phyloP scores from a whole-genome alignment of 2,888 invertebrate species.

The Spodoptera exigua region DNA sequence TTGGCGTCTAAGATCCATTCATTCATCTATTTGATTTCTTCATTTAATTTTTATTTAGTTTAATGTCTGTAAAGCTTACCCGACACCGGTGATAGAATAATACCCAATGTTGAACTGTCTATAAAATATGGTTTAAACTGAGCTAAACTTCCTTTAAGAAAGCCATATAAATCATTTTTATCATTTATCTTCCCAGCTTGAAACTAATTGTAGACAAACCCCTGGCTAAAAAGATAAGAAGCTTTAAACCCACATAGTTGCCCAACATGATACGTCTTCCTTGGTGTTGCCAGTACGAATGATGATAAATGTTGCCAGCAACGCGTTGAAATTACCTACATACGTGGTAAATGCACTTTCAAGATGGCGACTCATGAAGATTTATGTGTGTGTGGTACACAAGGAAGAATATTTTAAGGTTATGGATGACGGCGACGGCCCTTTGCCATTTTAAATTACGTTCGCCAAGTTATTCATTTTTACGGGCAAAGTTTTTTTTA shows the following conservation, averaged over 20 bases:
- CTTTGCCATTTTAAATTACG: conserved; percentile 54
- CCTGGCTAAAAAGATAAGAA: conserved; percentile 37
- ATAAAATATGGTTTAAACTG: too few relatives aligned
- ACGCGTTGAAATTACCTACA: conserved; percentile 63
- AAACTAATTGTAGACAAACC: conserved; percentile 26
- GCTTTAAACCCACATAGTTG: conserved; percentile 38
- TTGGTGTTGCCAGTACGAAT: conserved; percentile 62
- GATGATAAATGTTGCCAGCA: conserved; percentile 71
- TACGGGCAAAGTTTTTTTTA: conserved; percentile 47
- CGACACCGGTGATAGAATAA: too few relatives aligned
- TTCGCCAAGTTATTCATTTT: conserved; percentile 40
- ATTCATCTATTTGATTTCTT: too few relatives aligned
- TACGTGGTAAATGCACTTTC: conserved; percentile 70
- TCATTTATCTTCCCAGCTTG: conserved; percentile 10
- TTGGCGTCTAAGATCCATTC: too few relatives aligned
- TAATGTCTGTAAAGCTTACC: too few relatives aligned
- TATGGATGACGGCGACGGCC: conserved; percentile 51
- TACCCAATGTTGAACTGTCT: too few relatives aligned
- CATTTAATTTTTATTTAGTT: too few relatives aligned
- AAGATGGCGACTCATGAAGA: conserved; percentile 67
- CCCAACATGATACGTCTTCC: conserved; percentile 56
- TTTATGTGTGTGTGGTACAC: conserved; percentile 60
- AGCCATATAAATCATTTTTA: not conserved
- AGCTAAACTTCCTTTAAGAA: not conserved
- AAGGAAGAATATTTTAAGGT: conserved; percentile 60